These are phyloP conservation scores for Leptinotarsa haldemani DNA, from an alignment of 2,888 invertebrate genomes.

Conservation along the genomic window DNA sequence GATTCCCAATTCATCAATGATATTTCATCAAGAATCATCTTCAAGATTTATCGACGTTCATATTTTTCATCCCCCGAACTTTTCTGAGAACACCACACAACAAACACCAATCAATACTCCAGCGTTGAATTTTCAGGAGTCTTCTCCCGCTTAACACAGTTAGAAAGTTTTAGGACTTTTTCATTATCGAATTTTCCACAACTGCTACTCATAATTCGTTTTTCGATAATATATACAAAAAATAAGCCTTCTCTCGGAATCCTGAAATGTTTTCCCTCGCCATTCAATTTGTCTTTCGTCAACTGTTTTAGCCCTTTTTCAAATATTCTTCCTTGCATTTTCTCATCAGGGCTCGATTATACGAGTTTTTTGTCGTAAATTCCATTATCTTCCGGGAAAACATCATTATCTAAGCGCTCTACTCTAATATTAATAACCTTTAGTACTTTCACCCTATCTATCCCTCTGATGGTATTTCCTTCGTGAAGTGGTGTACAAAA, in stretches of 20 bases:
- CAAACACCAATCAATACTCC: slow-evolving; percentile 14
- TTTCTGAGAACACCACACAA: neutral
- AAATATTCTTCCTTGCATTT: slow-evolving; percentile 17
- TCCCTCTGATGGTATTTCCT: neutral
- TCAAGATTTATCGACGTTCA: too few relatives aligned
- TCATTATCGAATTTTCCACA: neutral
- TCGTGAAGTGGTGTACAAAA: neutral
- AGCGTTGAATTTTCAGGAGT: neutral
- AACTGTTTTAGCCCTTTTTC: slow-evolving; percentile 8
- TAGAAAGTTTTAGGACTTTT: slow-evolving; percentile 4
- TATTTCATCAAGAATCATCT: too few relatives aligned
- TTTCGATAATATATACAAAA: slow-evolving; percentile 8
- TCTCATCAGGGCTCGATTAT: slow-evolving; percentile 15
- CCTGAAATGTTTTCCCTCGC: too few relatives aligned
- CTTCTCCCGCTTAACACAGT: neutral
- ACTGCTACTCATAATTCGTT: slow-evolving; percentile 3
- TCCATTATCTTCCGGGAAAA: slow-evolving; percentile 15
- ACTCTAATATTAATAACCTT: slow-evolving; percentile 3
- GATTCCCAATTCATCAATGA: too few relatives aligned
- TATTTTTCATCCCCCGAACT: neutral
- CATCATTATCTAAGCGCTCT: slow-evolving; percentile 12
- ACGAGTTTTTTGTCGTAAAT: slow-evolving; percentile 13
- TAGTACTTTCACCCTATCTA: neutral
- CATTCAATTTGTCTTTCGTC: slow-evolving; percentile 12
- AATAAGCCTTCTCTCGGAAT: neutral